Conservation (phyloP, 2,113 vertebrate genomes). For the Anolis sagrei region DNA sequence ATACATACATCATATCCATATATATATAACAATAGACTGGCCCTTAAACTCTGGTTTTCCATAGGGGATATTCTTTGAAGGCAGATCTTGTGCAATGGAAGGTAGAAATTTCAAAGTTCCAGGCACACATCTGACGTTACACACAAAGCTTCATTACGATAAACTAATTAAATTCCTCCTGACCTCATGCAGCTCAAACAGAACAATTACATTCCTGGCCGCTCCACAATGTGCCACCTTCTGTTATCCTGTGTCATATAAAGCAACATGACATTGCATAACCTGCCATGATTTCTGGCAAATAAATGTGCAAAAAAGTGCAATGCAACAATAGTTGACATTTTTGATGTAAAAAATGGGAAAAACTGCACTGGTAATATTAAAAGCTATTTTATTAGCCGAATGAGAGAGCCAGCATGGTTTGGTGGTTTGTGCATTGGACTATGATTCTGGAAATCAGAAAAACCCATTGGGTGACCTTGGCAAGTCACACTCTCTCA, state of each 20-base stretch:
- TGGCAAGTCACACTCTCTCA: too few relatives aligned
- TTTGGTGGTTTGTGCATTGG: too few relatives aligned
- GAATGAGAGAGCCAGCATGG: not conserved
- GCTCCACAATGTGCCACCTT: conserved; percentile 37
- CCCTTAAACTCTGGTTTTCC: not conserved
- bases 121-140: conserved; percentile 58
- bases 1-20: not conserved
- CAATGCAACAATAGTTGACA: not conserved
- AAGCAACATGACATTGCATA: not conserved
- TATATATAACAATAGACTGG: not conserved
- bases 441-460: too few relatives aligned
- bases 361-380: not conserved
- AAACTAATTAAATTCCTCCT: conserved; percentile 66
- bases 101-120: conserved; percentile 46
- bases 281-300: conserved; percentile 23
- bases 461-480: too few relatives aligned
- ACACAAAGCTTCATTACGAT: conserved; percentile 53
- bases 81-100: conserved; percentile 41
- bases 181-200: conserved; percentile 35
- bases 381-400: conserved; percentile 1
- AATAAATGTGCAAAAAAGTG: conserved; percentile 1
- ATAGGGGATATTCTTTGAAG: conserved; percentile 36
- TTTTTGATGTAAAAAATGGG: not conserved
- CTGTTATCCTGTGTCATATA: conserved; percentile 33
- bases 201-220: conserved; percentile 47